Evolutionary conservation across 2,888 invertebrate species (phyloP).

Genomic region (Lordiphosa andalusiaca): DNA sequence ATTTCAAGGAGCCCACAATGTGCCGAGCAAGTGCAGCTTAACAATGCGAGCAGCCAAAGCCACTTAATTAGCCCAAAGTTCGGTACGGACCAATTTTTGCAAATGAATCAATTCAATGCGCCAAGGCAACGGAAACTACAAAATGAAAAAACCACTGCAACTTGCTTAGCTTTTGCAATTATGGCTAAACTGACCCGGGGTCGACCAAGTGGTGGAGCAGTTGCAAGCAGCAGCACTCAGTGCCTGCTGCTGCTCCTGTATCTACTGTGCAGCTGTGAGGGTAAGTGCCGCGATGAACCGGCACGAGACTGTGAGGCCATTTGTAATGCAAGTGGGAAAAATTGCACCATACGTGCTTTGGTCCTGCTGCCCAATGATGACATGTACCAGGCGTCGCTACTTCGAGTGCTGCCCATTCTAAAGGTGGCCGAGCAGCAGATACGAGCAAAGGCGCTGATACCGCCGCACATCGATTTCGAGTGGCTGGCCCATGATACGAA

Average conservation of each 20-base stretch:
- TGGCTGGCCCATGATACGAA: conserved; percentile 86
- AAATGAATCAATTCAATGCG: conserved; percentile 25
- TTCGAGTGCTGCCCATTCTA: conserved; percentile 84
- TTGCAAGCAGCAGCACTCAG: background rate
- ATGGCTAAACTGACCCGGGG: too few relatives aligned
- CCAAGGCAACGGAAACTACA: conserved; percentile 6
- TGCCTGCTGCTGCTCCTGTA: conserved; percentile 18
- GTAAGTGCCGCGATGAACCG: conserved; percentile 69
- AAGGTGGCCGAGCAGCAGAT: conserved; percentile 83
- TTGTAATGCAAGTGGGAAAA: conserved; percentile 49
- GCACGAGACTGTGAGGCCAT: conserved; percentile 75
- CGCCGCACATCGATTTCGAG: conserved; percentile 83
- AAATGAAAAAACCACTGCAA: conserved; percentile 14
- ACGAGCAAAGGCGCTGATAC: conserved; percentile 82
- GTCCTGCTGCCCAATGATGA: conserved; percentile 84
- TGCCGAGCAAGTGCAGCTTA: conserved; percentile 17
- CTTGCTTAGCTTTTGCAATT: conserved; percentile 1
- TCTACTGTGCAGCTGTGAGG: conserved; percentile 35
- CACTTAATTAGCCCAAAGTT: conserved; percentile 34
- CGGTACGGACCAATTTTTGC: conserved; percentile 17
- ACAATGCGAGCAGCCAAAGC: conserved; percentile 27
- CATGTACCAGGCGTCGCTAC: conserved; percentile 82
- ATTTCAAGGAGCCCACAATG: conserved; percentile 12
- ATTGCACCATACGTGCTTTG: conserved; percentile 85
- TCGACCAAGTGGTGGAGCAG: conserved; percentile 10